These are phyloP conservation scores for Osmoderma eremita DNA, from an alignment of 2,888 invertebrate genomes.

Conservation along the genomic window DNA sequence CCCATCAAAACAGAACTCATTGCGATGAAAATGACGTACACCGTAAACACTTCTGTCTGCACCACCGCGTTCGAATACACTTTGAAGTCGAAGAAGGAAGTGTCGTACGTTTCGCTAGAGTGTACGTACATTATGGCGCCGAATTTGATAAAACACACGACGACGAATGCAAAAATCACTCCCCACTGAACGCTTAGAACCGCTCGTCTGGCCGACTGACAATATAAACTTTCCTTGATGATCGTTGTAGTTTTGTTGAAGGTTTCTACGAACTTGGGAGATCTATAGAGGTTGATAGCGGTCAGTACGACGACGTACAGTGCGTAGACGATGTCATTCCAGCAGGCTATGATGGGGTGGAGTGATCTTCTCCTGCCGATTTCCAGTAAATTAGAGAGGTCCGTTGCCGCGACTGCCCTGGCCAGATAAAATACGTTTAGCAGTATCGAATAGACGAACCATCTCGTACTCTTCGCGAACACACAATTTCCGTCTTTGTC, in stretches of 20 bases:
- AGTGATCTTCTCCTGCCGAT: constrained; percentile 52
- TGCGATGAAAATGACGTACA: constrained; percentile 56
- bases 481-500: constrained; percentile 53
- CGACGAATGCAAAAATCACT: constrained; percentile 22
- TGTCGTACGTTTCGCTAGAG: constrained; percentile 52
- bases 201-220: constrained; percentile 53
- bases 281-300: constrained; percentile 52
- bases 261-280: constrained; percentile 53
- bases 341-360: constrained; percentile 54
- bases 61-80: constrained; percentile 54
- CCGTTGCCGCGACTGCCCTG: constrained; percentile 51
- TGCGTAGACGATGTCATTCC: constrained; percentile 57
- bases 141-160: constrained; percentile 49
- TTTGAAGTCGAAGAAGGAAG: constrained; percentile 52
- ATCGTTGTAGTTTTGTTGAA: constrained; percentile 54
- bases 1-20: constrained; percentile 52
- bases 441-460: constrained; percentile 54
- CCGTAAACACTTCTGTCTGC: constrained; percentile 55
- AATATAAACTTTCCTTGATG: constrained; percentile 56
- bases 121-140: constrained; percentile 52
- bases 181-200: constrained; percentile 40
- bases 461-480: constrained; percentile 54
- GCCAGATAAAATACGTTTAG: constrained; percentile 48
- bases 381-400: constrained; percentile 51
- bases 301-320: constrained; percentile 54